Evolutionary conservation across 1,140 invertebrate genomes (phyloP).

Genomic region (Diabrotica virgifera): DNA sequence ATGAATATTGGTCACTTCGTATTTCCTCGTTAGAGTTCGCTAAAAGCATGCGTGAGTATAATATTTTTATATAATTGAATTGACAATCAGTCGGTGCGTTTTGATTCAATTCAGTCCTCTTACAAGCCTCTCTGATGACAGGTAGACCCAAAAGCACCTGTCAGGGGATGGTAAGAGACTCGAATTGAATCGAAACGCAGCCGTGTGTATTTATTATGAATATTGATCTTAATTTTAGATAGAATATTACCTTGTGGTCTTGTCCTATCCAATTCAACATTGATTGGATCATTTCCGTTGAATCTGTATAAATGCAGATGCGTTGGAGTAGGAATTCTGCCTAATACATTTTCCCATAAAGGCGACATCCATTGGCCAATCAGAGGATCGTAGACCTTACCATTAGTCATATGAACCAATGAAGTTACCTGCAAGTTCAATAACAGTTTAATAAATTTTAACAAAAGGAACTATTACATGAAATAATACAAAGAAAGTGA

Average conservation of each 20-base stretch:
- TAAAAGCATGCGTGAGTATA: no score
- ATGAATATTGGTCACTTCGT: not conserved
- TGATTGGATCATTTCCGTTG: constrained; percentile 91
- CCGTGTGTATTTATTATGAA: no score
- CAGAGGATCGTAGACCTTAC: constrained; percentile 90
- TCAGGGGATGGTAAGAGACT: no score
- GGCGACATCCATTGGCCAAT: constrained; percentile 95
- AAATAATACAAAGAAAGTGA: not conserved
- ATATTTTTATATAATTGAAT: no score
- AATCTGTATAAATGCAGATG: constrained; percentile 85
- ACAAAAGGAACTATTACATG: not conserved
- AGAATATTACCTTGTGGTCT: constrained; percentile 66
- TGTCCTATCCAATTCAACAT: constrained; percentile 68
- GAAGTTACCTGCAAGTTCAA: constrained; percentile 67
- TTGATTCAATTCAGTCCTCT: no score
- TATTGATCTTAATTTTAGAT: constrained; percentile 3
- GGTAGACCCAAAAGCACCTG: no score
- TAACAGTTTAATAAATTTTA: not conserved
- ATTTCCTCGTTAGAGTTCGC: no score
- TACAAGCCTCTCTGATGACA: no score
- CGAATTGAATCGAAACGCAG: no score
- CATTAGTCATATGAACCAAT: constrained; percentile 86
- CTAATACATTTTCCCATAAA: constrained; percentile 79
- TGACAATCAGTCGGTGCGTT: no score
- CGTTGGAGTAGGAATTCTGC: constrained; percentile 73